These are phyloP conservation scores for Alloplasta piceator DNA, from an alignment of 2,888 invertebrate genomes.

Conservation along the genomic window DNA sequence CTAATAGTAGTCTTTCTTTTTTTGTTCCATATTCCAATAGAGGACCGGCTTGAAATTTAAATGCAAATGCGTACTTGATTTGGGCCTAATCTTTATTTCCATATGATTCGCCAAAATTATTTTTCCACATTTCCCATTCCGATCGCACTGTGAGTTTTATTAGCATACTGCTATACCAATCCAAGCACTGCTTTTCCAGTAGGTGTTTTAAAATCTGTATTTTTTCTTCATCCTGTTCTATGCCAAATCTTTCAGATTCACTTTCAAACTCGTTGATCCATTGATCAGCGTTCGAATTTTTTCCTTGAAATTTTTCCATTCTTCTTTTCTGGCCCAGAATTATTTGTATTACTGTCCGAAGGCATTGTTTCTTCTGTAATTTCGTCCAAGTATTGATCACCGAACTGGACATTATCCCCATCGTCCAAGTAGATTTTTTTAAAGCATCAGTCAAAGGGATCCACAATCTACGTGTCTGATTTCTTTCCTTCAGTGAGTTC, in stretches of 20 bases:
- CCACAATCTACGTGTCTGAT: slow-evolving; percentile 45
- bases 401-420: no score
- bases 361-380: slow-evolving; percentile 40
- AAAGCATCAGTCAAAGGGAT: slow-evolving; percentile 15
- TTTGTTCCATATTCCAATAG: neutral
- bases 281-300: slow-evolving; percentile 33
- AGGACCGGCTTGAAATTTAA: neutral
- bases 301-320: slow-evolving; percentile 45
- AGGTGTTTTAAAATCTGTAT: neutral
- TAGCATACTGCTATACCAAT: neutral
- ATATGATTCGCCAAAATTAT: neutral
- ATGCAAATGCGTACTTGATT: neutral
- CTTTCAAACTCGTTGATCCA: slow-evolving; percentile 53
- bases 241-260: slow-evolving; percentile 33
- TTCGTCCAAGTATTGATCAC: slow-evolving; percentile 15
- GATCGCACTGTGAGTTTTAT: neutral
- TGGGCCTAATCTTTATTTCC: neutral
- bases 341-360: no score
- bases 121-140: slow-evolving; percentile 2
- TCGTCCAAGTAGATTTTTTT: slow-evolving; percentile 26
- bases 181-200: neutral
- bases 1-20: neutral
- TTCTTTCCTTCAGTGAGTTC: slow-evolving; percentile 35
- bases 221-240: neutral
- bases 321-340: no score